Percentiles rank a stretch among this genome's conserved stretches.
These are phyloP conservation scores for Carabus problematicus DNA, from an alignment of 2,888 invertebrate species.

Conservation along the genomic window DNA sequence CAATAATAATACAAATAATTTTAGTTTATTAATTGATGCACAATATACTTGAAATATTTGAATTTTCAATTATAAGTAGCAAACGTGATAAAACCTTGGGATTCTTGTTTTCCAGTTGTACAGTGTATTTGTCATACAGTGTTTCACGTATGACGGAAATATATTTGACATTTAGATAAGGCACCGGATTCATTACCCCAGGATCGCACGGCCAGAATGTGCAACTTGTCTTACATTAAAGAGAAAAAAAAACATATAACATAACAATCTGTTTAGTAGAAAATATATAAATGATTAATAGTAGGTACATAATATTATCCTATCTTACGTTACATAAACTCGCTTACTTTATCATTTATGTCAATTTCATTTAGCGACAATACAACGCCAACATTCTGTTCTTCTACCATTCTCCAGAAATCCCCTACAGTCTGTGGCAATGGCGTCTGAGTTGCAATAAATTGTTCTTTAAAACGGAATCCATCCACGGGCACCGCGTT, in stretches of 20 bases:
- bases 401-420: constrained; percentile 57
- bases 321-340: no score
- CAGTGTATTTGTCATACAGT: constrained; percentile 33
- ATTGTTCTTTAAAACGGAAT: constrained; percentile 52
- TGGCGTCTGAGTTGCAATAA: constrained; percentile 56
- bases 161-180: constrained; percentile 49
- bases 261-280: neutral
- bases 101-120: constrained; percentile 41
- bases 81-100: constrained; percentile 17
- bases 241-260: no score
- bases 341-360: constrained; percentile 51
- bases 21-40: no score
- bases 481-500: constrained; percentile 55
- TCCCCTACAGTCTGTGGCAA: constrained; percentile 54
- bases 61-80: neutral
- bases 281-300: no score
- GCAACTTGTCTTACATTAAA: constrained; percentile 49
- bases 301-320: constrained; percentile 3
- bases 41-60: no score
- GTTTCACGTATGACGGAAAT: constrained; percentile 40
- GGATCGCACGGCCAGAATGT: constrained; percentile 48
- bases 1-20: no score
- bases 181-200: constrained; percentile 49
- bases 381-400: constrained; percentile 53
- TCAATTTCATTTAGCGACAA: constrained; percentile 53